Conservation (phyloP, 2,888 invertebrate genomes). For the Caenorhabditis doughertyi region DNA sequence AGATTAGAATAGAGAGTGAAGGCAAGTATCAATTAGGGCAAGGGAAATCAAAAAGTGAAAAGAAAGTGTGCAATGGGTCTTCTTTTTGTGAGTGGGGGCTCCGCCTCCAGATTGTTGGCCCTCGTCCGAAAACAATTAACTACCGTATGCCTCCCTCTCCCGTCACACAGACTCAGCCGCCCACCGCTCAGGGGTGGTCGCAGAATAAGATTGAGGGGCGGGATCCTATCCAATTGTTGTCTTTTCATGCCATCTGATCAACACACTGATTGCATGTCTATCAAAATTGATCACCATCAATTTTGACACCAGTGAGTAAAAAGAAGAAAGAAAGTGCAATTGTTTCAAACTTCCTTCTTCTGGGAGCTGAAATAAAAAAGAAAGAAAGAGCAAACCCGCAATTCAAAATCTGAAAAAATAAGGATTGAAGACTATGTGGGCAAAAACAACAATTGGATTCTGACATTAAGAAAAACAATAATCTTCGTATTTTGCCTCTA, state of each 20-base stretch:
- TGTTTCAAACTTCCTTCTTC: conserved; percentile 8
- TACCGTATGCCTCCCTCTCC: conserved; percentile 58
- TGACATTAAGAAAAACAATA: conserved; percentile 10
- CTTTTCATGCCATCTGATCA: conserved; percentile 37
- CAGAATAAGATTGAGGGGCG: conserved; percentile 31
- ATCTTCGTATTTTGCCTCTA: background rate
- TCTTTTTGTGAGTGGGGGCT: conserved; percentile 31
- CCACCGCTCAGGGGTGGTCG: conserved; percentile 54
- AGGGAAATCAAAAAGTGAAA: conserved; percentile 22
- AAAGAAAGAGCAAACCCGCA: background rate
- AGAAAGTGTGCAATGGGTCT: conserved; percentile 31
- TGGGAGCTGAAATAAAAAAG: background rate
- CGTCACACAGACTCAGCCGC: conserved; percentile 24
- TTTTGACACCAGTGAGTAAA: conserved; percentile 12
- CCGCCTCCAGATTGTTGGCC: conserved; percentile 65
- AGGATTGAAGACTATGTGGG: background rate
- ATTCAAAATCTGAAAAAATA: background rate
- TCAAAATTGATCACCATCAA: conserved; percentile 64
- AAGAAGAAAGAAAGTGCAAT: conserved; percentile 16
- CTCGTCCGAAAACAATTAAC: conserved; percentile 66
- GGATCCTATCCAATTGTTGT: conserved; percentile 30
- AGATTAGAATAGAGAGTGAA: background rate
- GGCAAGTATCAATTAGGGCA: conserved; percentile 10
- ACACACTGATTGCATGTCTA: conserved; percentile 62
- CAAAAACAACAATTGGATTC: background rate